phyloP scores from a whole-genome alignment of 2,113 vertebrate species.

The Daubentonia madagascariensis region DNA sequence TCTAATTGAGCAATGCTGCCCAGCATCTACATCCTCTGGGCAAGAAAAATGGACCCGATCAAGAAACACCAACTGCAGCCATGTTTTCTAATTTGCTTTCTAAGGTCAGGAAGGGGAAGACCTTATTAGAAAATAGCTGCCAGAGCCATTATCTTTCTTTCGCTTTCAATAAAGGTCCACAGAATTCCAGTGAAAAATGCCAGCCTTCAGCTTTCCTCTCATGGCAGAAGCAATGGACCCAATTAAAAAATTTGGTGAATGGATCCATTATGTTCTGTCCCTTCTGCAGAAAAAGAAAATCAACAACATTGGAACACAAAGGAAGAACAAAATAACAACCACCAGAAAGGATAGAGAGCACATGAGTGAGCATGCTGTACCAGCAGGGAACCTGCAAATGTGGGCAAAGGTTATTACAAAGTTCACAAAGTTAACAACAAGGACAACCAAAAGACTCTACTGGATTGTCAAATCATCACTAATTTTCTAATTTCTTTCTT shows the following conservation, averaged over 20 bases:
- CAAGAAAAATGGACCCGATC: slow-evolving; percentile 75
- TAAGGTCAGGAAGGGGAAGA: slow-evolving; percentile 35
- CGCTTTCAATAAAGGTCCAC: slow-evolving; percentile 74
- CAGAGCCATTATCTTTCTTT: slow-evolving; percentile 74
- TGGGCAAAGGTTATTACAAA: not conserved
- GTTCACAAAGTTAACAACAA: slow-evolving; percentile 46
- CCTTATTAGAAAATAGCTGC: slow-evolving; percentile 75
- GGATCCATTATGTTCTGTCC: slow-evolving; percentile 58
- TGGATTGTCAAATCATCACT: slow-evolving; percentile 40
- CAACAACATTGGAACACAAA: slow-evolving; percentile 35
- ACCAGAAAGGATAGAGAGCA: slow-evolving; percentile 17
- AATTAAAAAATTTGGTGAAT: slow-evolving; percentile 74
- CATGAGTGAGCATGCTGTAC: not conserved
- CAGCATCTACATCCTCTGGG: slow-evolving; percentile 57
- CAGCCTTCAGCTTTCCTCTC: slow-evolving; percentile 54
- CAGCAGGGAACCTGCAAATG: slow-evolving; percentile 48
- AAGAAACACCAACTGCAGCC: slow-evolving; percentile 66
- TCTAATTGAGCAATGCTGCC: slow-evolving; percentile 72
- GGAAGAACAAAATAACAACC: slow-evolving; percentile 63
- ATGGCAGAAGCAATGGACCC: slow-evolving; percentile 60
- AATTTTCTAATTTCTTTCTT: slow-evolving; percentile 10
- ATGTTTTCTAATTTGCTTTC: slow-evolving; percentile 78
- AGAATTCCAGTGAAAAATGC: slow-evolving; percentile 67
- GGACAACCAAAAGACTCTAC: not conserved
- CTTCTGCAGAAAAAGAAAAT: slow-evolving; percentile 43